Evolutionary conservation across 2,113 vertebrate species (phyloP), one percentile per base, ranked within the genome.

Genomic region (Origma solitaria): DNA sequence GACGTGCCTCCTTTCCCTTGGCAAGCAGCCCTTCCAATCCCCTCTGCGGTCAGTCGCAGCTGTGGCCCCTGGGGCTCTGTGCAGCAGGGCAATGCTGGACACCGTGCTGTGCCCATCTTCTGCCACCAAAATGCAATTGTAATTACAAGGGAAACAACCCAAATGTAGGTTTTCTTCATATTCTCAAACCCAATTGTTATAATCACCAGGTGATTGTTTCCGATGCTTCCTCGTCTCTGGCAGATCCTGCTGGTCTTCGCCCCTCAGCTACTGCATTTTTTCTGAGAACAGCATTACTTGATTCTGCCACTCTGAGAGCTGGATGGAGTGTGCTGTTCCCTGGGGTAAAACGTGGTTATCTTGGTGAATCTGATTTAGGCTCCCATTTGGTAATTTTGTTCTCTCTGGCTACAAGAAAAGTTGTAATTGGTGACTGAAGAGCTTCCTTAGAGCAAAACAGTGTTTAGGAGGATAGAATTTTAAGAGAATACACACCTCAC

Each of bases 1-100:
- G 44, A n/a, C 51, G 37, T 7, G 2, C 10, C 21, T 11, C 11
- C 10, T 76, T 47, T 57, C 58, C 35, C 8, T 64, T 3, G 7
- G 61, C 53, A 87, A 68, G 44, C 24, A 38, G 35, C 20, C 54
- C 38, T 86, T 86, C 76, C 20, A 19, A 68, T 86, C 31, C 90
- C 19, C 11, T 53, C 61, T 23, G 8, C 0, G 0, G 56, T 11
- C 21, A 18, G 77, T 22, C 0, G 0, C 68, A 82, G 56, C 54
- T 23, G 3, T n/a, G 65, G n/a, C 30, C 51, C 35, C 22, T 4
- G 6, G 37, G 69, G 47, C 30, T 70, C 37, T 75, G 17, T 73
- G 65, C 58, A 81, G 58, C 37, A 27, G 21, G 31, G 31, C 1
- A 4, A 5, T 47, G 30, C 49, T 6, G 30, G 24, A n/a, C 1